Evolutionary conservation across 1,140 invertebrate species (phyloP).

Genomic region (Frieseomelitta varia): DNA sequence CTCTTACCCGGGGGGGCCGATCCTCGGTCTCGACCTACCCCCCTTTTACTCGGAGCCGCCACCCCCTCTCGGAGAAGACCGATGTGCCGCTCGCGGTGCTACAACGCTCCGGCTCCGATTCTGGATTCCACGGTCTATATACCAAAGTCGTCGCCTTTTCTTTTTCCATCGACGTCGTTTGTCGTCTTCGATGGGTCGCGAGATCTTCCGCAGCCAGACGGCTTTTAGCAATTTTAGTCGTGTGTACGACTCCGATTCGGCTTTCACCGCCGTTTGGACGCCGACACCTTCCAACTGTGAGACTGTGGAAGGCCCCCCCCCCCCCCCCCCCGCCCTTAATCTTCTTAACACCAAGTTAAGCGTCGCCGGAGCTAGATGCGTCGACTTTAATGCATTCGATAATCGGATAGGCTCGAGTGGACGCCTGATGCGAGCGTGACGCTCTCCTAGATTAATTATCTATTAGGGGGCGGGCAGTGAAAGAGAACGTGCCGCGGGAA

Average conservation of each 20-base stretch:
- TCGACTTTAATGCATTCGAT: slow-evolving; percentile 53
- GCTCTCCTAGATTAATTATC: slow-evolving; percentile 40
- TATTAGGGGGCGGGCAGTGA: neutral
- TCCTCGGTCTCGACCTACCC: slow-evolving; percentile 66
- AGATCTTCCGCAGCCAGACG: slow-evolving; percentile 40
- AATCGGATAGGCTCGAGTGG: slow-evolving; percentile 48
- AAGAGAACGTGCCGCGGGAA: neutral
- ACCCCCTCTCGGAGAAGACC: slow-evolving; percentile 36
- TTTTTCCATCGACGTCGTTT: slow-evolving; percentile 45
- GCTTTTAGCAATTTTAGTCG: slow-evolving; percentile 63
- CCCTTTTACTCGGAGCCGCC: neutral
- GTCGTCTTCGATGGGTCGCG: slow-evolving; percentile 31
- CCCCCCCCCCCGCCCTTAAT: slow-evolving; percentile 54
- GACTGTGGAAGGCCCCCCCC: slow-evolving; percentile 19
- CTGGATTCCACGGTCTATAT: slow-evolving; percentile 53
- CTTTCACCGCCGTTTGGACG: slow-evolving; percentile 18
- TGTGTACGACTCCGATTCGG: slow-evolving; percentile 41
- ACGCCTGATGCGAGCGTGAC: neutral
- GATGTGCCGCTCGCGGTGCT: slow-evolving; percentile 71
- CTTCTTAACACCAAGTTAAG: slow-evolving; percentile 66
- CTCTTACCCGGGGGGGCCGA: slow-evolving; percentile 71
- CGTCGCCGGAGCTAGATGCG: slow-evolving; percentile 55
- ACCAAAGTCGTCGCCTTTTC: neutral
- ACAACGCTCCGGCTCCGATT: slow-evolving; percentile 38
- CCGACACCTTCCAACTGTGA: slow-evolving; percentile 9